Conservation (phyloP, 2,888 invertebrate genomes). For the Lycia hirtaria region DNA sequence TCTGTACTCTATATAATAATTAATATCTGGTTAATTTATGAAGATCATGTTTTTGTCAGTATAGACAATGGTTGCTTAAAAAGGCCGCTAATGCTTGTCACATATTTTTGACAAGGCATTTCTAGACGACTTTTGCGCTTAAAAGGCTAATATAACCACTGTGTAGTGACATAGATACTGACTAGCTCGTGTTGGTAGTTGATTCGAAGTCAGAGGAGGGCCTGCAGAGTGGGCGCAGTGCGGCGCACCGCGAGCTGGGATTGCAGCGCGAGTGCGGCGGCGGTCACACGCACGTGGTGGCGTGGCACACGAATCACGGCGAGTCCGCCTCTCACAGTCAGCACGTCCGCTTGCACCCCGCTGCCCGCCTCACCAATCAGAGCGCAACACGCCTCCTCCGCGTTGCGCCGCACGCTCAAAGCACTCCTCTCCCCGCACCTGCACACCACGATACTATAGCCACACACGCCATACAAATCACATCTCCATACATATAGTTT, state of each 20-base stretch:
- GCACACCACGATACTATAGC: no score
- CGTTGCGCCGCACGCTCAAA: constrained; percentile 34
- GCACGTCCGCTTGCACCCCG: constrained; percentile 43
- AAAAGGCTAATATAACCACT: no score
- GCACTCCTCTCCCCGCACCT: constrained; percentile 44
- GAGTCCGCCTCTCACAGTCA: constrained; percentile 51
- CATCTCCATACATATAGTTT: background rate
- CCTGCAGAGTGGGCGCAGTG: constrained; percentile 31
- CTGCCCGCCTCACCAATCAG: constrained; percentile 45
- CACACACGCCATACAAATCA: no score
- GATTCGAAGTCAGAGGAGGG: constrained; percentile 14
- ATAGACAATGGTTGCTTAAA: no score
- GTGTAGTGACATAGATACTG: background rate
- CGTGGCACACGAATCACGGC: constrained; percentile 46
- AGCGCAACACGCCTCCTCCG: constrained; percentile 39
- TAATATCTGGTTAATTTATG: no score
- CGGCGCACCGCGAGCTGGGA: constrained; percentile 16
- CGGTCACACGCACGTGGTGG: constrained; percentile 17
- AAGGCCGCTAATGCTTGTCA: no score
- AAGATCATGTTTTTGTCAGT: no score
- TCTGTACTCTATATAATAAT: no score
- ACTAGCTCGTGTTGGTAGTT: background rate
- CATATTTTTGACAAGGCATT: no score
- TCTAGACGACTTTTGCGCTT: no score
- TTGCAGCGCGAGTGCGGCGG: constrained; percentile 44